phyloP scores from a whole-genome alignment of 2,797 vertebrate species.

The Parauchenoglanis punctatus region DNA sequence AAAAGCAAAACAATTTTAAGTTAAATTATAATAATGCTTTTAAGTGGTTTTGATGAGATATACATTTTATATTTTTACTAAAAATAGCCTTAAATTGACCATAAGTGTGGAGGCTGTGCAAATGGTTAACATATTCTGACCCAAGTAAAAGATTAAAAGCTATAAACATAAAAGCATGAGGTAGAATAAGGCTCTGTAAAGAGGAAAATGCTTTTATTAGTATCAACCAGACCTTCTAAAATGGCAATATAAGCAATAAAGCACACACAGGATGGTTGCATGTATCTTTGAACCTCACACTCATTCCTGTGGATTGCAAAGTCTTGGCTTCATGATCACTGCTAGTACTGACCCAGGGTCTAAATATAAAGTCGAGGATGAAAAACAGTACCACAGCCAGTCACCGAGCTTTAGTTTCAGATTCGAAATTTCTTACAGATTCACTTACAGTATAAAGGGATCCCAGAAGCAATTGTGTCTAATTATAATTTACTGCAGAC shows the following conservation, averaged over 20 bases:
- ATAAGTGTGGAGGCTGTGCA: not conserved
- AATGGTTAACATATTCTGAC: not conserved
- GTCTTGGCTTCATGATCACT: conserved; percentile 45
- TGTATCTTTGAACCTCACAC: conserved; percentile 42
- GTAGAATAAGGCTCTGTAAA: not conserved
- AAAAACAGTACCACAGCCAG: conserved; percentile 50
- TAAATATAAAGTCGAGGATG: conserved; percentile 60
- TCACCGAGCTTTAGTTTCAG: conserved; percentile 45
- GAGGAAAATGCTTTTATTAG: not conserved
- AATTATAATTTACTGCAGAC: not conserved
- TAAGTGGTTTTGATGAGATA: not conserved
- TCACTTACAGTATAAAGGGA: not conserved
- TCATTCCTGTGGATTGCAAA: conserved; percentile 42
- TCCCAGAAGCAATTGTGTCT: not conserved
- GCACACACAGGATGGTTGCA: conserved; percentile 3
- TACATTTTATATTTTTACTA: not conserved
- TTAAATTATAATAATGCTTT: not conserved
- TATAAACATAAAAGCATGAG: not conserved
- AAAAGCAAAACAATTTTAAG: not conserved
- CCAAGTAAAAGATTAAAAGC: not conserved
- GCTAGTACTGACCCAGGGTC: conserved; percentile 33
- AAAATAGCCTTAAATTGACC: too few relatives aligned
- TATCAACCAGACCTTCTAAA: conserved; percentile 16
- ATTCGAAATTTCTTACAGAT: conserved; percentile 27
- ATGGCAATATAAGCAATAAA: conserved; percentile 6